These are phyloP conservation scores for Brachionus plicatilis DNA, from an alignment of 1,140 invertebrate species.

Conservation along the genomic window DNA sequence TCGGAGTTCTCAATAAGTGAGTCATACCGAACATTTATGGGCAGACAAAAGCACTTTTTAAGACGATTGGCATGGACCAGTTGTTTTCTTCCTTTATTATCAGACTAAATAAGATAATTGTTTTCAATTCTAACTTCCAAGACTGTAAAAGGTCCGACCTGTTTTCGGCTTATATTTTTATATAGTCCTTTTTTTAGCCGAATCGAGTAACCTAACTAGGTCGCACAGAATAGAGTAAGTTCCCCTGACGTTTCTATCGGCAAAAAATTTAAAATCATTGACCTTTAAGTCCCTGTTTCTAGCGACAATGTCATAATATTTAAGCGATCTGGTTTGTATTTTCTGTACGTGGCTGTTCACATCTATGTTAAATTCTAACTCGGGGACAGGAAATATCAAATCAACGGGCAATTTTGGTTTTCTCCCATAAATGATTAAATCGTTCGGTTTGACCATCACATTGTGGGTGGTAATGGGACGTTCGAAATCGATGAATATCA, in stretches of 20 bases:
- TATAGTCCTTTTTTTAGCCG: background rate
- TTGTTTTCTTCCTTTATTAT: background rate
- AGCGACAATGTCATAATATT: background rate
- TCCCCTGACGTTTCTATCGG: background rate
- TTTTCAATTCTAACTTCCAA: background rate
- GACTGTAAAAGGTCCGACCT: background rate
- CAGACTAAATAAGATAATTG: background rate
- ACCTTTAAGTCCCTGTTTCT: background rate
- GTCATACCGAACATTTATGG: background rate
- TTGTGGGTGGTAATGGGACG: too few relatives aligned
- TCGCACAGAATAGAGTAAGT: background rate
- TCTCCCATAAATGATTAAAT: too few relatives aligned
- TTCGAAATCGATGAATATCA: too few relatives aligned
- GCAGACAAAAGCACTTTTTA: background rate
- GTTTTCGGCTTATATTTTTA: background rate
- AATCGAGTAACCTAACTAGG: background rate
- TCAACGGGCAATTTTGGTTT: too few relatives aligned
- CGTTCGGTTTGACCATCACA: too few relatives aligned
- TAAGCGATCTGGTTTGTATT: background rate
- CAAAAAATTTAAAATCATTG: background rate
- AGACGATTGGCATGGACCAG: too few relatives aligned
- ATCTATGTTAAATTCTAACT: background rate
- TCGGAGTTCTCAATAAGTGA: background rate
- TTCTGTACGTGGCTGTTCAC: background rate
- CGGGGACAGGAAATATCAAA: background rate